Base-by-base conservation (phyloP, 2,797 vertebrate genomes). In the Liparis tanakae region DNA sequence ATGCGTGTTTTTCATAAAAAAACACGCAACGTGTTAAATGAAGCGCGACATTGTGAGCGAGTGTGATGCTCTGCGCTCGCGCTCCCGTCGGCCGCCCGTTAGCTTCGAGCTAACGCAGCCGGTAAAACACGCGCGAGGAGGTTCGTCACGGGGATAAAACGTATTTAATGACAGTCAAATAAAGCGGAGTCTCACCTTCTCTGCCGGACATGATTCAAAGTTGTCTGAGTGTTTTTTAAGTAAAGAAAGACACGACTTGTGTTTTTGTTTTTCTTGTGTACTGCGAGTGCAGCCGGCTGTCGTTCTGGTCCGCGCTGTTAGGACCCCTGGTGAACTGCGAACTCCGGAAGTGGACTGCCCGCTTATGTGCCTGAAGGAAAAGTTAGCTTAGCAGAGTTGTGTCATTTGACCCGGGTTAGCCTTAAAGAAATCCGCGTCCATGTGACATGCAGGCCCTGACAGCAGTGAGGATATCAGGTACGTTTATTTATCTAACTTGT, bases 131-230 rank as follows among this genome's bases (percentile, higher is more conserved):
- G 39, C 3, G 4, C 9, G 1, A 2, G 64, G 10, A 10, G 5
- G 5, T 64, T 46, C 2, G 30, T 18, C n/a, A 30, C 33, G 1
- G 2, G 20, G 4, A 39, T 30, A 30, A 50, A 7, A 34, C 6
- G 20, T 17, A 0, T 54, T 44, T 48, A 1, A 17, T 0, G 6
- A 18, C 0, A 0, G 0, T 2, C 3, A 1, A 1, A 10, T 34
- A 0, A 56, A 65, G 36, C 0, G 0, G 57, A 3, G 5, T 10
- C 87, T 88, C 73, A 95, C 95, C 95, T 74, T 95, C 95, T 86
- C 95, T 93, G 55, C 94, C 93, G 65, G 95, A 95, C 95, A 95
- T 95, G 22, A 57, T 88, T 39, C 14, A 7, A 17, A 0, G 3
- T 6, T 1, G 12, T 70, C 22, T 30, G 7, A 30, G 4, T 4